Percentiles rank a stretch among this genome's conserved stretches.
Conservation (phyloP, 2,888 invertebrate genomes). For the Oscheius sp. region DNA sequence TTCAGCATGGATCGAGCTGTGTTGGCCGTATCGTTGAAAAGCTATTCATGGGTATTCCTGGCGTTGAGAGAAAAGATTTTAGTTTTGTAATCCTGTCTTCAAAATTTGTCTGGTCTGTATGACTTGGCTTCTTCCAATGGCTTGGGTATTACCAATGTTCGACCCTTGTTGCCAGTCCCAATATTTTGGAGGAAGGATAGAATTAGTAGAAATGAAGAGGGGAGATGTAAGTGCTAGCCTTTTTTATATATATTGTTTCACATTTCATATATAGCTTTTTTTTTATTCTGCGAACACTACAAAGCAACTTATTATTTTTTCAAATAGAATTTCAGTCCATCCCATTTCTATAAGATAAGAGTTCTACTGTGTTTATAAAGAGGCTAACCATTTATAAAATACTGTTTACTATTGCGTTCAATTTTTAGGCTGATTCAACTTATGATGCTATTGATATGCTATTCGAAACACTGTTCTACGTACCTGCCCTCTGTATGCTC, state of each 20-base stretch:
- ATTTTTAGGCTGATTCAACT: constrained; percentile 17
- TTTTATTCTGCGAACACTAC: too few species aligned
- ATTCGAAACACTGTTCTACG: constrained; percentile 31
- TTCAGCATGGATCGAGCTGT: constrained; percentile 31
- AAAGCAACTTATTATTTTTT: too few species aligned
- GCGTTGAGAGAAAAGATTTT: background rate
- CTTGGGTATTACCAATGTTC: constrained; percentile 30
- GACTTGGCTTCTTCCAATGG: constrained; percentile 30
- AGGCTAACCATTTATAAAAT: too few species aligned
- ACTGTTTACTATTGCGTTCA: too few species aligned
- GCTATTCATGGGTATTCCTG: constrained; percentile 24
- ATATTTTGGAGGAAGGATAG: constrained; percentile 27
- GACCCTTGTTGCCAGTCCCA: constrained; percentile 28
- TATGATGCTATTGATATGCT: constrained; percentile 31
- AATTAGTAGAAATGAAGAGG: constrained; percentile 27
- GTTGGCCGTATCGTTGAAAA: constrained; percentile 20
- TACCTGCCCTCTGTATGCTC: constrained; percentile 23
- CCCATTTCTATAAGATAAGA: too few species aligned
- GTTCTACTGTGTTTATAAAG: too few species aligned
- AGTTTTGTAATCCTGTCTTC: constrained; percentile 35
- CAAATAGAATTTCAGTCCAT: too few species aligned
- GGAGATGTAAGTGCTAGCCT: constrained; percentile 8
- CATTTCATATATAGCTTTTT: too few species aligned
- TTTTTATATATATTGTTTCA: too few species aligned
- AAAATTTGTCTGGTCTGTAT: constrained; percentile 25